Base-by-base conservation (phyloP, 2,797 vertebrate genomes). In the Peromyscus attwateri region DNA sequence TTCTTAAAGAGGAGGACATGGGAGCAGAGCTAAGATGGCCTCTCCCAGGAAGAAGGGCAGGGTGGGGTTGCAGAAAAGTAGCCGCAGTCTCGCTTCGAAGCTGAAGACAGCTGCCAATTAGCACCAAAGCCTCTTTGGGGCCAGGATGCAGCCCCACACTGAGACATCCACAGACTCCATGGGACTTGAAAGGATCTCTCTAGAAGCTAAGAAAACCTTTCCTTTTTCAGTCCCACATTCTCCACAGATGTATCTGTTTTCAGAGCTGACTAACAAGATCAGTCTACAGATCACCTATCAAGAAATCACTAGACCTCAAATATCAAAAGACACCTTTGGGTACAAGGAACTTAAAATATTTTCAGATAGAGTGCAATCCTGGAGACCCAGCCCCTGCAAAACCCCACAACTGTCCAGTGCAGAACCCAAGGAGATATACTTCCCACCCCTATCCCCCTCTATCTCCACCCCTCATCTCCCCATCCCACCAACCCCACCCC, bases 161-260 rank as follows among this genome's bases (percentile, higher is more conserved):
- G 11, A 85, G 85, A 40, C 4, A 0, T 66, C 81, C 79, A 81
- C 87, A 29, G 40, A 55, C 87, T 62, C 93, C 3, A 4, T 1
- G n/a, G 7, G 31, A 57, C 88, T 91, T 40, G 55, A 77, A 93
- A 97, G 85, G 40, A 62, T 31, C 55, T 55, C 68, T 87, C 73
- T 96, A 81, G 88, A 68, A 52, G 31, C 87, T 31, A 27, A 87
- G 62, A 76, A 21, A 82, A 5, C 1, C 49, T 76, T 71, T 81
- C 37, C 52, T 81, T 37, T 11, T 46, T 43, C 17, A 11, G 14
- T 77, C 46, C 77, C 92, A 57, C 57, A 79, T 43, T 93, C 91
- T 90, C 81, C 75, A 66, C 62, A 83, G 92, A 82, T 23, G 43
- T 52, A 57, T 43, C 79, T 55, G 60, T 87, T 89, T 91, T 73